Base-by-base conservation (phyloP, 2,797 vertebrate genomes). In the Merluccius polli region DNA sequence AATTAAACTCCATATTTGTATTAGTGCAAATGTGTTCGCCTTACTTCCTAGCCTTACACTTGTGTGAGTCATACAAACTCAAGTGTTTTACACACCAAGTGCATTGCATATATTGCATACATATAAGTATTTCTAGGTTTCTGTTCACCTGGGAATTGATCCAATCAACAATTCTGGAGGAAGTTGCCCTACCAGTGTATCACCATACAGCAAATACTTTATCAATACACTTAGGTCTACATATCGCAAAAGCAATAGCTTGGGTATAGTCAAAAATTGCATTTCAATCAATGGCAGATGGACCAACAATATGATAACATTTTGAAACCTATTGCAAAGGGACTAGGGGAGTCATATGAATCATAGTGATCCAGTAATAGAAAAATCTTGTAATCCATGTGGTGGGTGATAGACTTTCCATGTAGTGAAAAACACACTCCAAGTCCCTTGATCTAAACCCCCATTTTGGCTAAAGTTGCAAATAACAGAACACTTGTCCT, bases 151-250 rank as follows among this genome's bases (percentile, higher is more conserved):
- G 87, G 86, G 87, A 91, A 88, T 89, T 90, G 86, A 87, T 84
- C 85, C 88, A 90, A 92, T 90, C 91, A 89, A 91, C 91, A 90
- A 91, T 90, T 89, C 87, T 79, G 86, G 78, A 86, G 75, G 79
- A 88, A 77, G 79, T 70, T 36, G 80, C 86, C 85, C 76, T 75
- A 76, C 73, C 83, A 88, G 85, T 88, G 87, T 82, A 85, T 63
- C 83, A 79, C 78, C 77, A 82, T 81, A 84, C 82, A 79, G 76
- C 87, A 87, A 90, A 85, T 80, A 85, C 80, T 77, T 78, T 68
- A 85, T 78, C 77, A 86, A 87, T 84, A 90, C 85, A 68, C 9
- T 63, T 10, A 24, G 52, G 59, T 73, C 80, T 85, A 80, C 82
- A 84, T 87, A 86, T 84, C 83, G 78, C 83, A 83, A 83, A 86